phyloP scores from a whole-genome alignment of 2,888 invertebrate species.

The Coleophora deauratella region DNA sequence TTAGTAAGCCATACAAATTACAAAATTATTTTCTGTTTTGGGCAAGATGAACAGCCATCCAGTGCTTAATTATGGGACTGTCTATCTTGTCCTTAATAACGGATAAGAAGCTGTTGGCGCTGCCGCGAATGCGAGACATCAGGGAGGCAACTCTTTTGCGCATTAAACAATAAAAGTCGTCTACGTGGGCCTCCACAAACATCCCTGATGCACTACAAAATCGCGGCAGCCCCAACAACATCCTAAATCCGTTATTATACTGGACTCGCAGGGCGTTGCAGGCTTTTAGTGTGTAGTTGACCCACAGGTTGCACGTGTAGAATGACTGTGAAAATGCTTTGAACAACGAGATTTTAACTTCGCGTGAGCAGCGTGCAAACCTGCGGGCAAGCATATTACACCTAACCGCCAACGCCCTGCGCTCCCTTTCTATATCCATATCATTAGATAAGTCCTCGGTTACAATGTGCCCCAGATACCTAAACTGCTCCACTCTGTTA shows the following conservation, averaged over 20 bases:
- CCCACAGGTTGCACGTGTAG: constrained; percentile 7
- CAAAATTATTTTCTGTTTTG: neutral
- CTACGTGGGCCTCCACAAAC: neutral
- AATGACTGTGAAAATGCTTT: constrained; percentile 4
- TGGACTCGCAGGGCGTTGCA: constrained; percentile 7
- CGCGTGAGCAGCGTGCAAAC: constrained; percentile 5
- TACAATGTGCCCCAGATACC: neutral
- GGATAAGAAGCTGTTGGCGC: neutral
- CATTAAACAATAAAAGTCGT: neutral
- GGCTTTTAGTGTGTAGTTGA: neutral
- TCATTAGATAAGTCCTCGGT: neutral
- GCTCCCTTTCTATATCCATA: constrained; percentile 3
- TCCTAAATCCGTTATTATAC: constrained; percentile 7
- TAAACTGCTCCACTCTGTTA: neutral
- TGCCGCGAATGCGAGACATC: neutral
- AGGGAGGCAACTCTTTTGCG: constrained; percentile 1
- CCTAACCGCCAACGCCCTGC: constrained; percentile 5
- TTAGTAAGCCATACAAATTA: too few relatives aligned
- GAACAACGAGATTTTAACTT: constrained; percentile 6
- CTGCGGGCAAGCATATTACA: constrained; percentile 8
- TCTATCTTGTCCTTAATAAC: neutral
- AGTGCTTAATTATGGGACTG: neutral
- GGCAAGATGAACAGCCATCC: neutral
- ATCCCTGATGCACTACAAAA: constrained; percentile 8
- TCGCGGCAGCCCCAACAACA: constrained; percentile 5